These are phyloP conservation scores for Heliconius cydno DNA, from an alignment of 2,888 invertebrate genomes.

Conservation along the genomic window DNA sequence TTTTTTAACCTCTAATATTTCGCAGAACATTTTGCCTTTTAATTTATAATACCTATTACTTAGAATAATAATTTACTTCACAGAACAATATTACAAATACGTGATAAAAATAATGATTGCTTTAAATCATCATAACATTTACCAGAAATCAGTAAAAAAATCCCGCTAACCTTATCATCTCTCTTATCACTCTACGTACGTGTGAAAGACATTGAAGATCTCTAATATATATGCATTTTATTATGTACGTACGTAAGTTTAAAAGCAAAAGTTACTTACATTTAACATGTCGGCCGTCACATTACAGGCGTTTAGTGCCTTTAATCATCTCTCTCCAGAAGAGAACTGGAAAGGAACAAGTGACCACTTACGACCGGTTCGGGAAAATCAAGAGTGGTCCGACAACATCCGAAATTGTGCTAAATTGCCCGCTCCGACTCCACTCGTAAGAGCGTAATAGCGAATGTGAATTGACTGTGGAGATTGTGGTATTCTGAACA, in stretches of 20 bases:
- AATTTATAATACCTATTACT: too few relatives aligned
- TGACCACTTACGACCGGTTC: slow-evolving; percentile 46
- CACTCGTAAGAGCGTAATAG: not conserved
- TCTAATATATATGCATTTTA: not conserved
- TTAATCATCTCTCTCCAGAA: slow-evolving; percentile 13
- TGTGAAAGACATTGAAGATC: not conserved
- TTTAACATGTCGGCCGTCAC: not conserved
- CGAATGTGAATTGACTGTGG: not conserved
- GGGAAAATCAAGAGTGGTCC: slow-evolving; percentile 47
- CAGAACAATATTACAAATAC: too few relatives aligned
- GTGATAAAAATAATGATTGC: too few relatives aligned
- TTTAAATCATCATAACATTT: too few relatives aligned
- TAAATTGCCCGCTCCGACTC: slow-evolving; percentile 34
- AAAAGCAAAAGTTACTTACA: slow-evolving; percentile 13
- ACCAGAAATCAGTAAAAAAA: too few relatives aligned
- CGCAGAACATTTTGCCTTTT: too few relatives aligned
- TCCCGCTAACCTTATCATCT: too few relatives aligned
- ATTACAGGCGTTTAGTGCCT: slow-evolving; percentile 4
- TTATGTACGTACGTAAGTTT: not conserved
- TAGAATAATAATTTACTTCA: too few relatives aligned
- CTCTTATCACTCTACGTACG: not conserved
- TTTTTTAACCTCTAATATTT: too few relatives aligned
- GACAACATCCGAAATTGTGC: slow-evolving; percentile 40
- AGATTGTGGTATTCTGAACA: not conserved
- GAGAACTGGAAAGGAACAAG: slow-evolving; percentile 22